Percentiles rank a stretch among this genome's conserved stretches.
These are phyloP conservation scores for Atlantisia rogersi DNA, from an alignment of 2,113 vertebrate species.

Conservation along the genomic window DNA sequence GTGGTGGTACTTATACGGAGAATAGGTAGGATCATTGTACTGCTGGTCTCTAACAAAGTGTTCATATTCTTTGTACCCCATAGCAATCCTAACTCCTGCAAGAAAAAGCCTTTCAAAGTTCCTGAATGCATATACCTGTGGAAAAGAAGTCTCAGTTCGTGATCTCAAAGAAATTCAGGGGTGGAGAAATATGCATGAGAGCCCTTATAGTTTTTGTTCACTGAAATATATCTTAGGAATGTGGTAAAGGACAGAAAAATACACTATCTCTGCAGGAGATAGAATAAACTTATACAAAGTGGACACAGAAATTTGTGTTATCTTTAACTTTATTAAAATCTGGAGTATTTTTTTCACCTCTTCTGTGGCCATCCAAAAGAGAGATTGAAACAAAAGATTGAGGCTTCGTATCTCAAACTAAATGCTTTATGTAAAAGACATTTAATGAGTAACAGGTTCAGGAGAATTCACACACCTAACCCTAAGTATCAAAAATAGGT, in stretches of 20 bases:
- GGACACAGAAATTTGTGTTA: background rate
- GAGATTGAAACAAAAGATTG: background rate
- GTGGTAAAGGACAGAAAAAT: background rate
- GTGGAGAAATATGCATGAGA: background rate
- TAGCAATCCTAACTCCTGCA: background rate
- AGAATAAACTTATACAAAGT: background rate
- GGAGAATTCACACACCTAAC: background rate
- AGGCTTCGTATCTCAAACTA: background rate
- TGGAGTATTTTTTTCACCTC: background rate
- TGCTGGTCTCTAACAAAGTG: background rate
- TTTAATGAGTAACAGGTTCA: background rate
- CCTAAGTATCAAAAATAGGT: background rate
- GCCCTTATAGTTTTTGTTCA: background rate
- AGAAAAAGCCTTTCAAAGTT: background rate
- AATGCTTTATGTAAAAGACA: background rate
- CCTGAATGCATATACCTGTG: background rate
- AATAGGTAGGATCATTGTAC: background rate
- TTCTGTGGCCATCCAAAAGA: background rate
- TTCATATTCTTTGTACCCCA: background rate
- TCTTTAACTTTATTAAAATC: background rate
- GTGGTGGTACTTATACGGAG: background rate
- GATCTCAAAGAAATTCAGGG: background rate
- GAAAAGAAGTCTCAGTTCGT: background rate
- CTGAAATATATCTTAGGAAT: background rate
- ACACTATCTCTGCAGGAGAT: background rate